Evolutionary conservation across 2,797 vertebrate species (phyloP).

Genomic region (Otolemur crassicaudatus): DNA sequence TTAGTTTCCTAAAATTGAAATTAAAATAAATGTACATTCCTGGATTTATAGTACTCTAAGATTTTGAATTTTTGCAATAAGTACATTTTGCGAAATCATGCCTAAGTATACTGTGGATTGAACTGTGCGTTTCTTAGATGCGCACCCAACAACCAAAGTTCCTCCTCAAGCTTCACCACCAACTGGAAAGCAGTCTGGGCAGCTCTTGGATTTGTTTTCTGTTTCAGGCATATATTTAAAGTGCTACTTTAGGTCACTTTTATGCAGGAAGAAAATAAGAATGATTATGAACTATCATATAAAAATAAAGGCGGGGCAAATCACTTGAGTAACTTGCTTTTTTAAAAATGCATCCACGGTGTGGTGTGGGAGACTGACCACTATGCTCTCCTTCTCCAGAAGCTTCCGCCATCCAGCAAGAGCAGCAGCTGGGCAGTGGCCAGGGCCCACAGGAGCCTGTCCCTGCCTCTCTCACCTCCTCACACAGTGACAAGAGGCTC

Average conservation of each 20-base stretch:
- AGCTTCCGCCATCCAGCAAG: constrained; percentile 25
- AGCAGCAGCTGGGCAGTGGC: constrained; percentile 51
- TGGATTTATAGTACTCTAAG: background rate
- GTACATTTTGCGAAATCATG: background rate
- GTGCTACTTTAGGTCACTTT: background rate
- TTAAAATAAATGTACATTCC: background rate
- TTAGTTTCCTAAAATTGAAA: background rate
- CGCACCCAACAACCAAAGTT: background rate
- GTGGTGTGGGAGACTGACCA: background rate
- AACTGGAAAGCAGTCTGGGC: constrained; percentile 13
- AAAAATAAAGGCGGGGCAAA: background rate
- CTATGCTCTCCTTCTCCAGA: constrained; percentile 8
- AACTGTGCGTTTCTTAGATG: accelerated
- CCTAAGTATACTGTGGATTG: background rate
- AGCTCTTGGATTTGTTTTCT: constrained; percentile 52
- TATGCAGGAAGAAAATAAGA: background rate
- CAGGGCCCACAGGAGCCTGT: constrained; percentile 67
- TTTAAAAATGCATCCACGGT: background rate
- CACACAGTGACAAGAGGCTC: constrained; percentile 89
- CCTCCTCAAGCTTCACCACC: background rate
- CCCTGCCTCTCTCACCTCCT: constrained; percentile 82
- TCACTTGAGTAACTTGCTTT: background rate
- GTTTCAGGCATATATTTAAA: background rate
- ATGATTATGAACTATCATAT: background rate
- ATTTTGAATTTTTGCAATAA: background rate